Percentiles rank a stretch among this genome's conserved stretches.
Conservation (phyloP, 2,888 invertebrate genomes). For the Nomada goodeniana region DNA sequence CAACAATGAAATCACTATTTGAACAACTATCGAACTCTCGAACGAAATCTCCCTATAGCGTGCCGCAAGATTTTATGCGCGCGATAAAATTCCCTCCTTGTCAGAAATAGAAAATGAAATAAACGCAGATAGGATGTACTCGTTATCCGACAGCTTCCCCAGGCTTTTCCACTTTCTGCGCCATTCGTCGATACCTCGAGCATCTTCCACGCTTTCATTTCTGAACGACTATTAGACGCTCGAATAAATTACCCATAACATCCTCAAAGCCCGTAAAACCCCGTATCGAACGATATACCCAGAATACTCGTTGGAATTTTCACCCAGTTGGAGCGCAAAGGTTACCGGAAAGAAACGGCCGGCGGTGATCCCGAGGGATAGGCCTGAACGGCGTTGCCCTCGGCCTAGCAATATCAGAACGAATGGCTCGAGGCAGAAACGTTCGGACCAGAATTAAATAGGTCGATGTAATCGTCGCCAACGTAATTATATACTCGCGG, state of each 20-base stretch:
- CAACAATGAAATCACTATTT: background rate
- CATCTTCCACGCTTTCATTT: background rate
- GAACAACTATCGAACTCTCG: background rate
- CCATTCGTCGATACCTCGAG: background rate
- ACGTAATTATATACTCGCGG: slow-evolving; percentile 63
- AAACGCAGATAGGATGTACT: background rate
- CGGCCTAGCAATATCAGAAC: slow-evolving; percentile 52
- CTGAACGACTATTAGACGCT: background rate
- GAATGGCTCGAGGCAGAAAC: slow-evolving; percentile 51
- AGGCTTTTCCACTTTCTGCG: background rate
- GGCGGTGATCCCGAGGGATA: slow-evolving; percentile 4
- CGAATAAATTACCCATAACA: background rate
- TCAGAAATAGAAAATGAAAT: background rate
- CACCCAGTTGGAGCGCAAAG: background rate
- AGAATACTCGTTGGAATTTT: background rate
- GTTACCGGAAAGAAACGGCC: slow-evolving; percentile 26
- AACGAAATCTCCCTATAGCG: background rate
- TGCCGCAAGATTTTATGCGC: background rate
- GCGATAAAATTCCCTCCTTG: background rate
- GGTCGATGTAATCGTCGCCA: slow-evolving; percentile 61
- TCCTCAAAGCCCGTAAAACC: background rate
- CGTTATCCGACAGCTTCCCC: slow-evolving; percentile 6
- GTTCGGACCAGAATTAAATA: slow-evolving; percentile 67
- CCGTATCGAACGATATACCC: background rate
- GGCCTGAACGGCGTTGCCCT: background rate